Conservation (phyloP, 2,113 vertebrate species). For the Macaca mulatta region DNA sequence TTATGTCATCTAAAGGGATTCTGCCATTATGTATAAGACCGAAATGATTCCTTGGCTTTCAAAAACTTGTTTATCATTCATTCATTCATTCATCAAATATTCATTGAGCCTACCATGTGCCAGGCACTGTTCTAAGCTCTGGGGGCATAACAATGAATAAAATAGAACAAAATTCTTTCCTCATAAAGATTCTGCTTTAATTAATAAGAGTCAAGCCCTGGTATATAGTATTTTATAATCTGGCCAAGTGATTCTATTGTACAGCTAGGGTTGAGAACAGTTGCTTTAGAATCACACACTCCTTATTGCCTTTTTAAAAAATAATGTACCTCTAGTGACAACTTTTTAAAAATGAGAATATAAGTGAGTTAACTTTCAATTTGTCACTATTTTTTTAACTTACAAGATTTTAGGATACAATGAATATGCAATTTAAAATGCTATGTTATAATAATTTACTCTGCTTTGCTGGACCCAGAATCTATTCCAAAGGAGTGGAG, state of each 20-base stretch:
- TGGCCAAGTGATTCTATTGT: not conserved
- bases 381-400: not conserved
- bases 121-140: not conserved
- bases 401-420: slow-evolving; percentile 4
- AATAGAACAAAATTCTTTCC: not conserved
- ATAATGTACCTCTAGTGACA: not conserved
- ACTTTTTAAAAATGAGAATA: not conserved
- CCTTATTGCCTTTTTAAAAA: not conserved
- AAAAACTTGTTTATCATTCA: not conserved
- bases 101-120: not conserved
- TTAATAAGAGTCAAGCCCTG: not conserved
- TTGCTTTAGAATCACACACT: not conserved
- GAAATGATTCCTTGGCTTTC: not conserved
- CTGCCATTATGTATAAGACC: not conserved
- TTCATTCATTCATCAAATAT: not conserved
- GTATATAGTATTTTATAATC: not conserved
- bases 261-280: not conserved
- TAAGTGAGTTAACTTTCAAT: slow-evolving; percentile 22
- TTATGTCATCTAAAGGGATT: not conserved
- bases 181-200: not conserved
- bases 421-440: not conserved
- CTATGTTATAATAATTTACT: not conserved
- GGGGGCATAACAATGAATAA: not conserved
- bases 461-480: not conserved
- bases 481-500: not conserved